Evolutionary conservation across 2,797 vertebrate species (phyloP), one percentile per base, ranked within the genome.

Genomic region (Anas bahamensis): DNA sequence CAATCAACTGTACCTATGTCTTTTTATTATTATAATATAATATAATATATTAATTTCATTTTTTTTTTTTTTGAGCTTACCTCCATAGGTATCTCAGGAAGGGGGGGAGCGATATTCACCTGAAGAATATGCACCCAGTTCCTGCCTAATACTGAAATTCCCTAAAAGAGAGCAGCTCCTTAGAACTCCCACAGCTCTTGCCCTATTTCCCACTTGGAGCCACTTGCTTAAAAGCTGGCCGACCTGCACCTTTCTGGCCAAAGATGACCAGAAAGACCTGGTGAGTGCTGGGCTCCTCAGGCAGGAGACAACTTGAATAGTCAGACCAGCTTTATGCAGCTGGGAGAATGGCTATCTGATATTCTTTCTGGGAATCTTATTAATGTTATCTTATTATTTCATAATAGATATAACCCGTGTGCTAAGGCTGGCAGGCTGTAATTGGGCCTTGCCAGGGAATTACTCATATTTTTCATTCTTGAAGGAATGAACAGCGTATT

Each of bases 301-400:
- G 63, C 44, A 29, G 73, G 64, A 80, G 88, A 46, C 89, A 85
- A 65, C 59, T 64, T 37, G 90, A 76, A 55, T 3, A 71, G 89
- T 63, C 65, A 86, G 83, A 65, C 37, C 9, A 3, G 44, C 88
- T 80, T 88, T 78, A 76, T 4, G 19, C 42, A 14, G 53, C 48
- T 77, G 6, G 74, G 69, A 92, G 88, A 89, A 63, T 64, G 86
- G 83, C 78, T 93, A 86, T 93, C 85, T 97, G 88, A 93, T 96
- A 96, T 95, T 95, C 95, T 97, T 97, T 89, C 95, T 93, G 88
- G 92, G 93, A 87, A 77, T 95, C 96, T 95, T 95, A 95, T 96
- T 94, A 95, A 96, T 96, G 94, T 97, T 95, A 91, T 76, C 87
- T 94, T 97, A 95, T 96, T 97, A 93, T 97, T 96, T 94, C 95